Evolutionary conservation across 2,113 vertebrate genomes (phyloP).

Genomic region (Parus major): DNA sequence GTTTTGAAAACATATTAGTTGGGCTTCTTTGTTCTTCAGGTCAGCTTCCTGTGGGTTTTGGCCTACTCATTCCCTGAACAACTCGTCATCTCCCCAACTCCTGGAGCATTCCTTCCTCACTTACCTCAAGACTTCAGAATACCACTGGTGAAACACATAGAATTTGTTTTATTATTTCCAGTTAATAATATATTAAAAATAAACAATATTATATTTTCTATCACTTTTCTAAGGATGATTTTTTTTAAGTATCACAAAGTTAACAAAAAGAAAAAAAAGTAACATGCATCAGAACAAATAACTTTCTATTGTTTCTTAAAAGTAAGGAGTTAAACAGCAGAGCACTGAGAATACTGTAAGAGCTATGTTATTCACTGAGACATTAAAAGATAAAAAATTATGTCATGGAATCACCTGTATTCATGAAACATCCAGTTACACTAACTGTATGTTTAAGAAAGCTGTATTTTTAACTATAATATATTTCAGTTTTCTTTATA

Average conservation of each 20-base stretch:
- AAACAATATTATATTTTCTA: neutral
- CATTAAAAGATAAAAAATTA: neutral
- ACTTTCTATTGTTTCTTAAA: neutral
- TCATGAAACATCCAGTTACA: neutral
- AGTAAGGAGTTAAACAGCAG: neutral
- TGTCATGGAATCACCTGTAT: neutral
- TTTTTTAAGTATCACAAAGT: neutral
- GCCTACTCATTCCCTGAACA: neutral
- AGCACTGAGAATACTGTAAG: neutral
- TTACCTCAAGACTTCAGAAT: neutral
- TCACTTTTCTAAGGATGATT: neutral
- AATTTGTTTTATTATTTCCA: neutral
- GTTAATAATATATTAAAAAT: neutral
- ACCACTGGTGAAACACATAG: neutral
- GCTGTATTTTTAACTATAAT: neutral
- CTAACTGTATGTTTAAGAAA: neutral
- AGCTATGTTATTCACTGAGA: neutral
- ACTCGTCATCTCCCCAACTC: neutral
- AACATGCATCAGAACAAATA: neutral
- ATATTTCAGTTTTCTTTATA: neutral
- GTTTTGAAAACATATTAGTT: neutral
- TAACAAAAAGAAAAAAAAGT: neutral
- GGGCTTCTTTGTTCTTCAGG: neutral
- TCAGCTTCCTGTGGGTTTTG: neutral
- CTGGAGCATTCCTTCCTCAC: neutral